Base-by-base conservation (phyloP, 2,888 invertebrate genomes). In the Calameuta idolon region DNA sequence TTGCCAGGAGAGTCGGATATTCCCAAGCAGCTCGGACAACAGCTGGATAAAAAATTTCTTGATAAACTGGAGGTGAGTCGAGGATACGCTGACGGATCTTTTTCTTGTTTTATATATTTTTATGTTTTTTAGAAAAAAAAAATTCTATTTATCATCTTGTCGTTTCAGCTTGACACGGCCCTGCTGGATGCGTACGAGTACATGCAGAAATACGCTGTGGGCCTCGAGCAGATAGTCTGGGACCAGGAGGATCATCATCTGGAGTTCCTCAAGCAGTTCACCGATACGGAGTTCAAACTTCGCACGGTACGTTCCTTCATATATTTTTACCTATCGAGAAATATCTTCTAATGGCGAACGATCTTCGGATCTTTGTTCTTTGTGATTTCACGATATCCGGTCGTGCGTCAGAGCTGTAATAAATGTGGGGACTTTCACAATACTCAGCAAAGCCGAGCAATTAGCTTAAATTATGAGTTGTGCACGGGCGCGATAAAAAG, bases 121-220 rank as follows among this genome's bases (percentile, higher is more conserved):
- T n/a, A 69, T 34, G 0, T 23, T 23, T 55, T 55, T 55, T 0
- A 9, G 33, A 3, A 9, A 23, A 73, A 40, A 79, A 55, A 55
- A 55, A 55, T 55, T 55, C 23, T 23, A 55, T 55, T 55, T 9
- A 23, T 0, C 1, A 30, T 33, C 55, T 12, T 30, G n/a, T n/a
- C 11, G 3, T 92, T 92, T 5, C 91, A 94, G 94, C 89, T 94
- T 79, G 92, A 93, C 77, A 89, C 90, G 33, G 90, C 92, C 23
- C 91, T 96, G 84, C 92, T 94, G 76, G 92, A 93, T 78, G 93
- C 94, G 88, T 96, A 95, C 92, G 93, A 94, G 86, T 94, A 94
- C 83, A 92, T 96, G 89, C 96, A 96, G 91, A 94, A 93, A 92
- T 93, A 95, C 81, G 95, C 95, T 1, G 95, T 96, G 11, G 95